Evolutionary conservation across 2,888 invertebrate genomes (phyloP), one percentile per base, ranked within the genome.

Genomic region (Notodonta ziczac): DNA sequence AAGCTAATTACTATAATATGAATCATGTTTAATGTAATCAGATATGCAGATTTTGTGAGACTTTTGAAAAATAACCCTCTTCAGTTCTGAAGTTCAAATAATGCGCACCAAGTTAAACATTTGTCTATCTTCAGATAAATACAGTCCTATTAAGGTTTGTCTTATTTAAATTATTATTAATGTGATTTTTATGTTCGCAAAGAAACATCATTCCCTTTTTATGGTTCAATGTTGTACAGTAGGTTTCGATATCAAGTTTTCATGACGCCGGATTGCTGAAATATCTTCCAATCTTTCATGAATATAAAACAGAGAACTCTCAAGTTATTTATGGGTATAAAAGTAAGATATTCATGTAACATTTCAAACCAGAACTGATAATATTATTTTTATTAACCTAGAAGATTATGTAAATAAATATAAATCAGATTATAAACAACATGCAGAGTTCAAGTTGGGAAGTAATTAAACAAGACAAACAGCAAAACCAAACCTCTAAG

Each of bases 181-280:
- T 50, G 16, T 50, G 50, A 44, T 9, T 50, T 50, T 46, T 46
- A 46, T 46, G 42, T 48, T 48, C 9, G n/a, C 16, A n/a, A 50
- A 50, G 16, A 50, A 50, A 50, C 16, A 35, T 52, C 16, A 13
- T 52, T 52, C 32, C 13, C 32, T 13, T 51, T 52, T 52, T 51
- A 51, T 24, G 24, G 51, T 24, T 32, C 7, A 8, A 52, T 52
- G 10, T 16, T 32, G 32, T 52, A 32, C 52, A 16, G 52, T 13
- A 52, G 16, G 32, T 24, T 48, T 14, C 5, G 52, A 52, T 24
- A 52, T 32, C 24, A 52, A 52, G 52, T 52, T 52, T 52, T 52
- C 35, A 52, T 52, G 52, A 52, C 32, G 13, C 52, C 12, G 9
- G 24, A 32, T 13, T 52, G 52, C 52, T 52, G 52, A 32, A 32